Evolutionary conservation across 2,113 vertebrate species (phyloP).

Genomic region (Plecotus auritus): DNA sequence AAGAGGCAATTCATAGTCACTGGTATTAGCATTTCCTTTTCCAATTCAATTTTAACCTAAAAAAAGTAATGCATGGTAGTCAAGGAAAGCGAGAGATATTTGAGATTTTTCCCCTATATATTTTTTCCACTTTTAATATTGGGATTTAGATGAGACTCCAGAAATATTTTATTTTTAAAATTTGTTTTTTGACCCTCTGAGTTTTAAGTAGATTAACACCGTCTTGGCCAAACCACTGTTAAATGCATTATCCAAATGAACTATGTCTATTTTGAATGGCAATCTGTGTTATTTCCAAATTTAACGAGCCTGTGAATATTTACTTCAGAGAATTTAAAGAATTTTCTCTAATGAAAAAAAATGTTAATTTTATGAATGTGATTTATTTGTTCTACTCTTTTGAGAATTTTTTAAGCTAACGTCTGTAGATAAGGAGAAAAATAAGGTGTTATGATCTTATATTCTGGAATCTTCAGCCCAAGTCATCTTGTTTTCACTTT

Average conservation of each 20-base stretch:
- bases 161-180: conserved; percentile 19
- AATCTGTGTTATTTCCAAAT: conserved; percentile 31
- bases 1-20: background rate
- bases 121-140: conserved; percentile 25
- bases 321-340: conserved; percentile 37
- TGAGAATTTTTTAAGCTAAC: background rate
- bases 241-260: conserved; percentile 43
- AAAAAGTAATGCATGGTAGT: background rate
- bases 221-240: conserved; percentile 38
- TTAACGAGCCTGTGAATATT: background rate
- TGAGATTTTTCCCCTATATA: background rate
- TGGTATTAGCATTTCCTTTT: background rate
- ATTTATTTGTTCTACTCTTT: background rate
- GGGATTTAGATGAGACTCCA: background rate
- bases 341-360: conserved; percentile 31
- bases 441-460: background rate
- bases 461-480: background rate
- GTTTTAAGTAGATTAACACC: conserved; percentile 8
- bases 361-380: background rate
- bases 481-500: background rate
- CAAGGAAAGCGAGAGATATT: background rate
- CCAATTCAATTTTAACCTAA: conserved; percentile 26
- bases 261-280: conserved; percentile 24
- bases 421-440: background rate
- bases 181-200: background rate